phyloP scores from a whole-genome alignment of 2,113 vertebrate genomes.

The Rhadina sibilatrix region DNA sequence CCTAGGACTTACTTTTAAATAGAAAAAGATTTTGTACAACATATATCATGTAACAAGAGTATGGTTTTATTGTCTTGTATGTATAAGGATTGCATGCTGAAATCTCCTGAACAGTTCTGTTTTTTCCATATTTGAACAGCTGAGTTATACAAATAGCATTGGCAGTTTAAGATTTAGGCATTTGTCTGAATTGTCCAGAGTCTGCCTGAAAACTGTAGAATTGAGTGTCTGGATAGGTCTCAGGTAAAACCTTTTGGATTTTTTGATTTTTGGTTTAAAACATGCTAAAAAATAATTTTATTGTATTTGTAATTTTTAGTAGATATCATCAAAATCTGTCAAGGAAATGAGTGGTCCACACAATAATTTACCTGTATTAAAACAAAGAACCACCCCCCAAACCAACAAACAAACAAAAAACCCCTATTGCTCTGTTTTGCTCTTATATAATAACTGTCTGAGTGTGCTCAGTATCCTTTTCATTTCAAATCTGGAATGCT shows the following conservation, averaged over 20 bases:
- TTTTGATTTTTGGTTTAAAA: not conserved
- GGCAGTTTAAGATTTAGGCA: not conserved
- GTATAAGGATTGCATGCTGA: not conserved
- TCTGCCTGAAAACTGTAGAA: not conserved
- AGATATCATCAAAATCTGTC: not conserved
- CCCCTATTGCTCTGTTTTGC: not conserved
- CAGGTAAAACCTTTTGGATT: not conserved
- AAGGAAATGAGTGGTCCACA: not conserved
- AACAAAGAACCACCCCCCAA: not conserved
- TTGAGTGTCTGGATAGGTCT: not conserved
- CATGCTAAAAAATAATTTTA: not conserved
- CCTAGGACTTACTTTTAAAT: not conserved
- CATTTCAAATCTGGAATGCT: not conserved
- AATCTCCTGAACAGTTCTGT: not conserved
- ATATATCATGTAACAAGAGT: not conserved
- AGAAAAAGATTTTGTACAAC: not conserved
- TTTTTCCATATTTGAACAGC: not conserved
- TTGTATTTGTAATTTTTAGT: not conserved
- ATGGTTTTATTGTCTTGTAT: not conserved
- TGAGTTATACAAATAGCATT: fast-evolving
- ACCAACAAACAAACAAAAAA: not conserved
- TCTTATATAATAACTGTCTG: not conserved
- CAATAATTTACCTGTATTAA: not conserved
- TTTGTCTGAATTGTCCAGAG: not conserved
- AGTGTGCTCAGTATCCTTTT: not conserved